A percentile compares a stretch with the other conserved stretches of the same genome.
Conservation (phyloP, 1,140 invertebrate species). For the Plectrocnemia conspersa region DNA sequence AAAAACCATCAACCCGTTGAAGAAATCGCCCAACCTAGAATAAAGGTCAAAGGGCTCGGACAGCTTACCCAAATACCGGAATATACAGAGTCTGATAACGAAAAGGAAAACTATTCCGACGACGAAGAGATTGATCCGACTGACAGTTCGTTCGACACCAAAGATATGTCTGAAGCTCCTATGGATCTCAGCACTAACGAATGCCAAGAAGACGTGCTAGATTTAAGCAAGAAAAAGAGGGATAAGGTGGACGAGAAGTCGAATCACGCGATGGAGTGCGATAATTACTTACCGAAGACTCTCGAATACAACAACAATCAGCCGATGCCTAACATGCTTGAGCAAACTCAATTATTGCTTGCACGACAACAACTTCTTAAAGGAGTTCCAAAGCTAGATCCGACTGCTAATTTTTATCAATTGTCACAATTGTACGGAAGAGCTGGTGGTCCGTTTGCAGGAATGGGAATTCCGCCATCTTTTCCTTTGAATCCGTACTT, state of each 20-base stretch:
- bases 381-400: conserved; percentile 56
- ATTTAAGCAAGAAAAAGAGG: conserved; percentile 77
- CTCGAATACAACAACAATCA: conserved; percentile 42
- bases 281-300: conserved; percentile 37
- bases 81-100: conserved; percentile 45
- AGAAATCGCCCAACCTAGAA: conserved; percentile 45
- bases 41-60: conserved; percentile 61
- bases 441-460: conserved; percentile 46
- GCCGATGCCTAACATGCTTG: conserved; percentile 40
- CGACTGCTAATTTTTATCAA: conserved; percentile 52
- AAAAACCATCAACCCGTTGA: conserved; percentile 34
- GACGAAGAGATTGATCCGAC: conserved; percentile 36
- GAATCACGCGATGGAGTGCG: conserved; percentile 39
- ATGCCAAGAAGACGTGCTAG: conserved; percentile 65
- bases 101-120: conserved; percentile 37
- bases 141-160: conserved; percentile 30
- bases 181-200: conserved; percentile 68
- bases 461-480: conserved; percentile 53
- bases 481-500: conserved; percentile 56
- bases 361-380: conserved; percentile 56
- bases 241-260: conserved; percentile 46
- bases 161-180: conserved; percentile 54
- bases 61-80: conserved; percentile 54
- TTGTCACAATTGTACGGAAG: conserved; percentile 50
- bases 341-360: conserved; percentile 49